These are phyloP conservation scores for Conopomorpha cramerella DNA, from an alignment of 1,140 invertebrate genomes.

Conservation along the genomic window DNA sequence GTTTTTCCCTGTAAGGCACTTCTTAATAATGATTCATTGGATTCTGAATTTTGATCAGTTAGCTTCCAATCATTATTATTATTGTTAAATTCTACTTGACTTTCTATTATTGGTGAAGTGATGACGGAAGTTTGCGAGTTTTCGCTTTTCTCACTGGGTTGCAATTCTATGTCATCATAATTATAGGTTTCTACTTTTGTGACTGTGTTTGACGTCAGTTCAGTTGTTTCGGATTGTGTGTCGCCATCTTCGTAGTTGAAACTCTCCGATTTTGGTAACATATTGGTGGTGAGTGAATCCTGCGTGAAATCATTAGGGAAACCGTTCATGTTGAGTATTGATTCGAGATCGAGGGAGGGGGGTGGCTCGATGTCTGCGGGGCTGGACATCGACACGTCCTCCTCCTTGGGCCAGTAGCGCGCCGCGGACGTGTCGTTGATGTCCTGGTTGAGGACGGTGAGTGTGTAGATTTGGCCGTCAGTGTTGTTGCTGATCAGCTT, in stretches of 20 bases:
- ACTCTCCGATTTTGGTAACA: slow-evolving; percentile 62
- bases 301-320: slow-evolving; percentile 60
- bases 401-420: slow-evolving; percentile 55
- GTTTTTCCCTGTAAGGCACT: slow-evolving; percentile 79
- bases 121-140: slow-evolving; percentile 45
- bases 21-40: slow-evolving; percentile 76
- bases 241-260: slow-evolving; percentile 65
- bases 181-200: slow-evolving; percentile 68
- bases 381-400: slow-evolving; percentile 64
- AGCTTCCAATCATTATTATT: slow-evolving; percentile 83
- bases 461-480: slow-evolving; percentile 68
- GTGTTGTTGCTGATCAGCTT: slow-evolving; percentile 56
- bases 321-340: slow-evolving; percentile 67
- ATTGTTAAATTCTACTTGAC: slow-evolving; percentile 65
- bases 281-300: slow-evolving; percentile 34
- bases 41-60: slow-evolving; percentile 68
- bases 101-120: slow-evolving; percentile 57
- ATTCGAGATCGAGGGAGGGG: slow-evolving; percentile 66
- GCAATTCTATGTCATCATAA: slow-evolving; percentile 72
- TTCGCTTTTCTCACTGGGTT: slow-evolving; percentile 68
- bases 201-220: slow-evolving; percentile 64
- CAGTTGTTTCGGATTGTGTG: slow-evolving; percentile 66
- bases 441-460: slow-evolving; percentile 70
- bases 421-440: slow-evolving; percentile 60
- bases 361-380: slow-evolving; percentile 62